phyloP scores from a whole-genome alignment of 1,140 invertebrate genomes.

The Calephelis nemesis region DNA sequence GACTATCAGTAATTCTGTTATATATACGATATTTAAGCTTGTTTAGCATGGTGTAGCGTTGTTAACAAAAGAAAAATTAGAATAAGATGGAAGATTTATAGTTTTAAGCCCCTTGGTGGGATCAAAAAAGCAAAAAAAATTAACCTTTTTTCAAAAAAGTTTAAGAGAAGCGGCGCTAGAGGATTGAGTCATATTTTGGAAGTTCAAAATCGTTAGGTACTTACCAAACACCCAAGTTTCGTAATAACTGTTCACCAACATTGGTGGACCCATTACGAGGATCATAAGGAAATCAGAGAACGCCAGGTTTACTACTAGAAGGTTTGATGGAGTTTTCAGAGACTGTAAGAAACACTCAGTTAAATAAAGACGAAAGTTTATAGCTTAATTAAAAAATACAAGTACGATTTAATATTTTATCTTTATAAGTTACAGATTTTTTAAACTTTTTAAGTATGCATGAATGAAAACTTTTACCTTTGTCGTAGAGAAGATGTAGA shows the following conservation, averaged over 20 bases:
- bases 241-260: slow-evolving; percentile 92
- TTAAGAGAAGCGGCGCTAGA: too few species aligned
- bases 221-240: slow-evolving; percentile 92
- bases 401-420: too few species aligned
- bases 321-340: slow-evolving; percentile 90
- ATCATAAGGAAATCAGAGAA: slow-evolving; percentile 95
- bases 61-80: too few species aligned
- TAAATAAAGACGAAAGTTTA: neutral
- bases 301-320: slow-evolving; percentile 91
- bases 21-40: too few species aligned
- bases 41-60: too few species aligned
- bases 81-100: too few species aligned
- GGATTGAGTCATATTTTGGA: neutral
- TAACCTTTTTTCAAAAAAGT: too few species aligned
- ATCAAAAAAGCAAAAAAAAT: too few species aligned
- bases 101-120: too few species aligned
- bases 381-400: neutral
- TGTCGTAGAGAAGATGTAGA: slow-evolving; percentile 88
- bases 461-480: slow-evolving; percentile 46
- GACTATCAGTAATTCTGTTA: too few species aligned
- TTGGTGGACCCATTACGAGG: slow-evolving; percentile 89
- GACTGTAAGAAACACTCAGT: slow-evolving; percentile 50
- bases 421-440: neutral
- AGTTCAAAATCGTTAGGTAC: slow-evolving; percentile 24
- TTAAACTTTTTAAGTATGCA: neutral